Conservation (phyloP, 2,888 invertebrate species). For the Agonopterix arenella region DNA sequence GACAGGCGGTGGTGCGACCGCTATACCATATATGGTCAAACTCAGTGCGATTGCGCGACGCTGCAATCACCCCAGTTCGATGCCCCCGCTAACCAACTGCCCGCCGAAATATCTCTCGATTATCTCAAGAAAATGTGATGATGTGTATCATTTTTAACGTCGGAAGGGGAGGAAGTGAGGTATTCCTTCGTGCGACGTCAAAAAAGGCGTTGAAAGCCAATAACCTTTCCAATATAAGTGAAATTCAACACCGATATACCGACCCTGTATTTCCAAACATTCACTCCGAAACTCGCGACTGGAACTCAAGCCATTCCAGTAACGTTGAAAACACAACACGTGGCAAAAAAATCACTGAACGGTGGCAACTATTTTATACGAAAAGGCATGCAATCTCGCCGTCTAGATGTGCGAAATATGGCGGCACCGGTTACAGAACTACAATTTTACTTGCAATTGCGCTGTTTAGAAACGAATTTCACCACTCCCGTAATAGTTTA, state of each 20-base stretch:
- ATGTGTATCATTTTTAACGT: conserved; percentile 13
- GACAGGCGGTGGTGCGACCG: conserved; percentile 41
- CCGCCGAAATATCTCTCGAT: conserved; percentile 9
- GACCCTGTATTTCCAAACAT: conserved; percentile 21
- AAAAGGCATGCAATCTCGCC: conserved; percentile 71
- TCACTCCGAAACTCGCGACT: conserved; percentile 22
- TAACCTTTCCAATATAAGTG: conserved; percentile 65
- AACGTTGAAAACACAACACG: conserved; percentile 58
- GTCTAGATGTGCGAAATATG: conserved; percentile 72
- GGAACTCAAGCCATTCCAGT: conserved; percentile 20
- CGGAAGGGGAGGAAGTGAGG: conserved; percentile 6
- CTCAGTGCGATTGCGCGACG: conserved; percentile 68
- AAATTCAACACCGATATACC: conserved; percentile 65
- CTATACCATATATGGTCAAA: conserved; percentile 73
- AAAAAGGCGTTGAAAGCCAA: conserved; percentile 64
- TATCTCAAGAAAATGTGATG: conserved; percentile 17
- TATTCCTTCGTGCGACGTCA: conserved; percentile 30
- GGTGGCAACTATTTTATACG: conserved; percentile 63
- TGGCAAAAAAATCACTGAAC: conserved; percentile 73
- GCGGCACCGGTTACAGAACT: conserved; percentile 69
- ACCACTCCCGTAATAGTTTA: conserved; percentile 30
- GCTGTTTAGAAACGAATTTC: conserved; percentile 27
- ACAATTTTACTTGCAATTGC: conserved; percentile 45
- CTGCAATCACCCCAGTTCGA: conserved; percentile 63
- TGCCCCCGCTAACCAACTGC: conserved; percentile 39